Evolutionary conservation across 2,888 invertebrate genomes (phyloP), one percentile per base, ranked within the genome.

Genomic region (Nomada fucata): DNA sequence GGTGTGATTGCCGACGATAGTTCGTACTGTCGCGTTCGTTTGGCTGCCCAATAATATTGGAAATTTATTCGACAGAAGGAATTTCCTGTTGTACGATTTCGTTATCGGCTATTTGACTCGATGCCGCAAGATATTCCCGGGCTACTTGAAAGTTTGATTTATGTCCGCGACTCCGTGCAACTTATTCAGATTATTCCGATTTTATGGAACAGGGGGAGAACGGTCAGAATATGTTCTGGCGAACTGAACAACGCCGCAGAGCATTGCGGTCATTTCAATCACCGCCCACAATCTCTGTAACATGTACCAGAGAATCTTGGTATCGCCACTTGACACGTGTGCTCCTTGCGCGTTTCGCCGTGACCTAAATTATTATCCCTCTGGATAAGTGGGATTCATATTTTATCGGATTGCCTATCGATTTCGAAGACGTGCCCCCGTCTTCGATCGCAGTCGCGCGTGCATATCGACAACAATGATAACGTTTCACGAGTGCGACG

Each of bases 201-300:
- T 87, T 87, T 85, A 77, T 74, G 74, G 64, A 72, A 71, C 71
- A 76, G 15, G 53, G 72, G 64, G 61, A 71, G 86, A 84, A 82
- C 61, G 82, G 75, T 69, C 78, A 74, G 86, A 79, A 80, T 72
- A 68, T 82, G 76, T 76, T 70, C 77, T 74, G 82, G 78, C 78
- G 76, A 64, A 76, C 20, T 68, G 86, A 76, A 83, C 83, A 87
- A 65, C 67, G 64, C 81, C 82, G 61, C 84, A 69, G 78, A 86
- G 72, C 82, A 84, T 86, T 86, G 82, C 80, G 87, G 86, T 86
- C 87, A 82, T 84, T 84, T 86, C 86, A 80, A 84, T 87, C 88
- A 80, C 84, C 82, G 72, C 76, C 81, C 76, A 76, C 86, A 57
- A 79, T 59, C 69, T 75, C 67, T 68, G 83, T 76, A 83, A 76